phyloP scores from a whole-genome alignment of 2,797 vertebrate species.

The Melanotaenia maccullochi region DNA sequence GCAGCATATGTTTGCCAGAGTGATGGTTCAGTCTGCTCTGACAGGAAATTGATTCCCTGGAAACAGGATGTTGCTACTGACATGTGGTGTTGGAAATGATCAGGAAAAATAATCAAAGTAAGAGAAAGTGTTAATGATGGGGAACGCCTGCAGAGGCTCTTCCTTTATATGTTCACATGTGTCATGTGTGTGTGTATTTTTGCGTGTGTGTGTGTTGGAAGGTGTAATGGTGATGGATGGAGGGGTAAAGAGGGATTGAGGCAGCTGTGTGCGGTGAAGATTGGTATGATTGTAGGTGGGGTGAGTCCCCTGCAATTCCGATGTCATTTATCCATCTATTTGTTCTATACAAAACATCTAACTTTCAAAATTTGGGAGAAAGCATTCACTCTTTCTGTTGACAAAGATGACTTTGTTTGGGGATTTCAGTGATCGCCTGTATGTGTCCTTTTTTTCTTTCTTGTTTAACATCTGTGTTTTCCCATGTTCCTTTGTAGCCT shows the following conservation, averaged over 20 bases:
- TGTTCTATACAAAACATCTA: conserved; percentile 34
- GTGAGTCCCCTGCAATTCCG: conserved; percentile 37
- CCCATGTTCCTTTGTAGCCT: conserved; percentile 56
- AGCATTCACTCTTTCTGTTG: conserved; percentile 42
- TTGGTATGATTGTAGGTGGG: conserved; percentile 38
- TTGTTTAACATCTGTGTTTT: conserved; percentile 47
- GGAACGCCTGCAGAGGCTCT: conserved; percentile 68
- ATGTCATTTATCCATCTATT: conserved; percentile 39
- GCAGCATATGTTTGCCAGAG: conserved; percentile 53
- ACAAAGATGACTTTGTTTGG: conserved; percentile 64
- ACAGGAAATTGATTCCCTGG: conserved; percentile 71
- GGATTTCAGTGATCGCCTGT: conserved; percentile 19
- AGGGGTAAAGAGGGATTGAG: conserved; percentile 43
- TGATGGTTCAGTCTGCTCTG: conserved; percentile 48
- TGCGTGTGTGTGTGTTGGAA: conserved; percentile 28
- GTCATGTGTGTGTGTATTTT: conserved; percentile 40
- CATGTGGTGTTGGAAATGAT: conserved; percentile 67
- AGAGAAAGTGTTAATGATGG: conserved; percentile 75
- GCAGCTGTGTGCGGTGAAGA: conserved; percentile 56
- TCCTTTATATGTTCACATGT: conserved; percentile 52
- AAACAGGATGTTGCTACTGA: conserved; percentile 73
- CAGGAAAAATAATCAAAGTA: conserved; percentile 77
- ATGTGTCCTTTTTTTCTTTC: conserved; percentile 28
- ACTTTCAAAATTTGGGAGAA: conserved; percentile 48
- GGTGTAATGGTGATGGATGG: conserved; percentile 75